Conservation (phyloP, 2,888 invertebrate genomes). For the Meteorus colon region DNA sequence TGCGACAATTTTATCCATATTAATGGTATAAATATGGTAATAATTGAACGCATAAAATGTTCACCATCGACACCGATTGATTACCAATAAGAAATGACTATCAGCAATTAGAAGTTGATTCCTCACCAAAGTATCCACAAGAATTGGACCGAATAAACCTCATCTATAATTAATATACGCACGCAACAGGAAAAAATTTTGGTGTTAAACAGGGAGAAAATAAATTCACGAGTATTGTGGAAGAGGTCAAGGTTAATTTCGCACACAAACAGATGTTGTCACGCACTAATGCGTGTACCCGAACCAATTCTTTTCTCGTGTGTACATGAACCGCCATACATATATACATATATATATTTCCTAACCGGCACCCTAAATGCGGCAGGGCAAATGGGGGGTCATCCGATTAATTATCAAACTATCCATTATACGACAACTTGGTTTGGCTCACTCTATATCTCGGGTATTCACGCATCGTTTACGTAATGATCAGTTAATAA, state of each 20-base stretch:
- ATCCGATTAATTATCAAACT: conserved; percentile 63
- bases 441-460: conserved; percentile 53
- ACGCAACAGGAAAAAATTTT: background rate
- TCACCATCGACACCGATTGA: too few species aligned
- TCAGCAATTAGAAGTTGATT: too few species aligned
- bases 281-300: background rate
- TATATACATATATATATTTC: conserved; percentile 27
- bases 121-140: too few species aligned
- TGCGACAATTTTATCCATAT: too few species aligned
- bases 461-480: conserved; percentile 70
- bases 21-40: too few species aligned
- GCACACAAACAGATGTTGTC: conserved; percentile 39
- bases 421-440: conserved; percentile 55
- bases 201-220: conserved; percentile 43
- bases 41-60: too few species aligned
- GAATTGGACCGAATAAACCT: too few species aligned
- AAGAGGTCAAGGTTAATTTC: conserved; percentile 45
- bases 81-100: too few species aligned
- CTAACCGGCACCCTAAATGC: conserved; percentile 25
- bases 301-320: background rate
- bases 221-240: conserved; percentile 37
- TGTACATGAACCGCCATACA: background rate
- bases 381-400: conserved; percentile 44
- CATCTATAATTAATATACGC: too few species aligned
- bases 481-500: conserved; percentile 66